Conservation (phyloP, 1,140 invertebrate genomes). For the Drosophila mayri region DNA sequence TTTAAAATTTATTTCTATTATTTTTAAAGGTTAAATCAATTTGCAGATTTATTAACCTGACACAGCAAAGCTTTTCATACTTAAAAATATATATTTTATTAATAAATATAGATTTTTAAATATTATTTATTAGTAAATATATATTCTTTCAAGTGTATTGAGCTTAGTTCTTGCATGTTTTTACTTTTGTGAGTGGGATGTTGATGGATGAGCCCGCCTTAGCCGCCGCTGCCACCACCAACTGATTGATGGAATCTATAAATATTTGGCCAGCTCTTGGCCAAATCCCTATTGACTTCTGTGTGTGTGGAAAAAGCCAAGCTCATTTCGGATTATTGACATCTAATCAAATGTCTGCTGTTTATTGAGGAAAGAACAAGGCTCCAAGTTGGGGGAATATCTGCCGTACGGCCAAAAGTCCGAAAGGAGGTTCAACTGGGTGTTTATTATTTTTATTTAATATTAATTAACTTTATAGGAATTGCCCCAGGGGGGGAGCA, state of each 20-base stretch:
- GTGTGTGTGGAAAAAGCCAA: not conserved
- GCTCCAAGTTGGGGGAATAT: not conserved
- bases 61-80: no score
- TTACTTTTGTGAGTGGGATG: not conserved
- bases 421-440: not conserved
- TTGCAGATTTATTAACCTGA: no score
- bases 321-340: slow-evolving; percentile 22
- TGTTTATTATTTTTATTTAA: slow-evolving; percentile 6
- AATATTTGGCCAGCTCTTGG: slow-evolving; percentile 22
- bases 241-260: slow-evolving; percentile 58
- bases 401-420: no score
- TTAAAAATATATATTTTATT: no score
- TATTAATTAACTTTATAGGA: slow-evolving; percentile 2
- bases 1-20: no score
- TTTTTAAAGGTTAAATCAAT: no score
- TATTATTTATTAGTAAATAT: no score
- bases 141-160: slow-evolving; percentile 2
- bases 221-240: slow-evolving; percentile 1
- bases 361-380: slow-evolving; percentile 18
- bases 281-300: slow-evolving; percentile 10
- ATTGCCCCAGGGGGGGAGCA: no score
- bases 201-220: slow-evolving; percentile 17
- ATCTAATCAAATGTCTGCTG: slow-evolving; percentile 40
- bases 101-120: no score
- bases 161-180: slow-evolving; percentile 2